These are phyloP conservation scores for Rhegmatorhina hoffmannsi DNA, from an alignment of 2,113 vertebrate genomes.

Conservation along the genomic window DNA sequence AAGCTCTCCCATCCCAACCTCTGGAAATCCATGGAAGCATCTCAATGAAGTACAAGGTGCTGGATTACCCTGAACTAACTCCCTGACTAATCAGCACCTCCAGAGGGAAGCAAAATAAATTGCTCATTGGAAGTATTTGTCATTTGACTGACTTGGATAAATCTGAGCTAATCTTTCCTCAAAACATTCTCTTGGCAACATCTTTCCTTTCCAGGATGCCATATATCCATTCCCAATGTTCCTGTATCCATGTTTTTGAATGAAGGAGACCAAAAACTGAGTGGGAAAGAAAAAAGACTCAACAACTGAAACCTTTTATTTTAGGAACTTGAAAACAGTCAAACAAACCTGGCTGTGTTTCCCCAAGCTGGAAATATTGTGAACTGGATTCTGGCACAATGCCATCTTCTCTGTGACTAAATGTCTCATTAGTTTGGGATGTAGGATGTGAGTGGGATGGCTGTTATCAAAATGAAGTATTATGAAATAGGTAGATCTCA, in stretches of 20 bases:
- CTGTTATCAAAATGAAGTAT: conserved; percentile 36
- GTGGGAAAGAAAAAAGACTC: background rate
- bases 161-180: background rate
- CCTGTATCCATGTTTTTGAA: background rate
- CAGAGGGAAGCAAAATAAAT: background rate
- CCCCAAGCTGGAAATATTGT: background rate
- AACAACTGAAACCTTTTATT: background rate
- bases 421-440: conserved; percentile 14
- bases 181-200: background rate
- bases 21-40: background rate
- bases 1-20: background rate
- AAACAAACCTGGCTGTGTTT: background rate
- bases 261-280: background rate
- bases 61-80: background rate
- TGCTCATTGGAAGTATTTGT: background rate
- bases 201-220: background rate
- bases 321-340: background rate
- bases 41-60: background rate
- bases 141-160: background rate
- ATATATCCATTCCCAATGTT: background rate
- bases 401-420: background rate
- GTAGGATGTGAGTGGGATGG: conserved; percentile 20
- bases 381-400: background rate
- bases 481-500: conserved; percentile 13
- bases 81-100: background rate